These are phyloP conservation scores for Urocyon cinereoargenteus DNA, from an alignment of 2,797 vertebrate genomes.

Conservation along the genomic window DNA sequence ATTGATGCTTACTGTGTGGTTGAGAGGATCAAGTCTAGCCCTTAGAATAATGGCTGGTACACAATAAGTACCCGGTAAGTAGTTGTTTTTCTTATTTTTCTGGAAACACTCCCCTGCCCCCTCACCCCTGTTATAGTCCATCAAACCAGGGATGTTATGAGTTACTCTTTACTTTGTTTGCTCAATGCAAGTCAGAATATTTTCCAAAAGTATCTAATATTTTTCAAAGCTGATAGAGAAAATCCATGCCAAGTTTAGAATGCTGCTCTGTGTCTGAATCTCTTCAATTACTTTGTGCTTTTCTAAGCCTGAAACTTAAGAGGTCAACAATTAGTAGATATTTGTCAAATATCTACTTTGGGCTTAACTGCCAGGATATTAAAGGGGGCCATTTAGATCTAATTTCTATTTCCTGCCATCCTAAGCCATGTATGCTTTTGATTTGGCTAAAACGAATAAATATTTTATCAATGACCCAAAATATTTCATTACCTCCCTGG, in stretches of 20 bases:
- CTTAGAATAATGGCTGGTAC: background rate
- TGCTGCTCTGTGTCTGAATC: background rate
- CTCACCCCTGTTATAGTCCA: background rate
- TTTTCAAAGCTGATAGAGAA: constrained; percentile 7
- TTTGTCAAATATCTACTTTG: background rate
- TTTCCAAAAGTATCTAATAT: background rate
- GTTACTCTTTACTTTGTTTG: background rate
- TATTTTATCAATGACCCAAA: constrained; percentile 67
- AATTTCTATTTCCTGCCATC: background rate
- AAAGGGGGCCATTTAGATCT: background rate
- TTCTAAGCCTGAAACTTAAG: background rate
- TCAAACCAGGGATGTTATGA: background rate
- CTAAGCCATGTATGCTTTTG: constrained; percentile 49
- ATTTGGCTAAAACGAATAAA: constrained; percentile 66
- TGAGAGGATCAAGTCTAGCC: background rate
- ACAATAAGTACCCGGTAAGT: background rate
- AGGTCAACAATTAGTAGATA: background rate
- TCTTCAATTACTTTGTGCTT: background rate
- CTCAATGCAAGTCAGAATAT: constrained; percentile 17
- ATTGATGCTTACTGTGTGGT: background rate
- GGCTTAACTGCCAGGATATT: background rate
- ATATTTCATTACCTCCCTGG: constrained; percentile 52
- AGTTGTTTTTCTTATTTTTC: background rate
- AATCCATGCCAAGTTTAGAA: background rate
- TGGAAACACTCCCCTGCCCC: background rate